Percentiles rank a stretch among this genome's conserved stretches.
Conservation (phyloP, 2,888 invertebrate genomes). For the Ischnura elegans region DNA sequence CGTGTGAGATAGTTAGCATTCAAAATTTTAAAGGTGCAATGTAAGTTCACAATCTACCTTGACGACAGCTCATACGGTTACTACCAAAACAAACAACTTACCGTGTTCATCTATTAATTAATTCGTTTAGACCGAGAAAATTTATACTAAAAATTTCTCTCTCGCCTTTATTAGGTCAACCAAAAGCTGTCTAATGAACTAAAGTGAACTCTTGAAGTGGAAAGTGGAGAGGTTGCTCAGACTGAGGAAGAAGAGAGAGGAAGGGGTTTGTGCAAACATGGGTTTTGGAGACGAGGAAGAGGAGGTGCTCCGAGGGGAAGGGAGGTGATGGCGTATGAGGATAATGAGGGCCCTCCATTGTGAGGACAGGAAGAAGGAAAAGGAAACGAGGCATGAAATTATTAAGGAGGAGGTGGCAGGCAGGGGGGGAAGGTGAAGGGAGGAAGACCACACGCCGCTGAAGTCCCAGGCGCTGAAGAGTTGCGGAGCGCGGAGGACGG, state of each 20-base stretch:
- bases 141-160: no score
- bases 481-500: background rate
- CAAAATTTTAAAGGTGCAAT: no score
- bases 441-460: background rate
- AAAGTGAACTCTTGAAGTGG: background rate
- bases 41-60: no score
- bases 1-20: no score
- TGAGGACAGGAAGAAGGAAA: constrained; percentile 11
- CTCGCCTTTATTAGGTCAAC: no score
- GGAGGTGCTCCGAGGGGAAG: background rate
- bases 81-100: no score
- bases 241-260: background rate
- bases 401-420: background rate
- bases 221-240: background rate
- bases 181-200: background rate
- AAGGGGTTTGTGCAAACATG: background rate
- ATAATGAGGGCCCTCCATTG: constrained; percentile 1
- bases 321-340: background rate
- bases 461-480: background rate
- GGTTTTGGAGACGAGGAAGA: background rate
- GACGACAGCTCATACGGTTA: no score
- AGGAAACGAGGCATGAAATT: constrained; percentile 35
- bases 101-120: no score
- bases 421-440: background rate
- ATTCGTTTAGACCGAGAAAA: no score